Percentiles rank a stretch among this genome's conserved stretches.
phyloP scores from a whole-genome alignment of 1,140 invertebrate species.

The Galleria mellonella region DNA sequence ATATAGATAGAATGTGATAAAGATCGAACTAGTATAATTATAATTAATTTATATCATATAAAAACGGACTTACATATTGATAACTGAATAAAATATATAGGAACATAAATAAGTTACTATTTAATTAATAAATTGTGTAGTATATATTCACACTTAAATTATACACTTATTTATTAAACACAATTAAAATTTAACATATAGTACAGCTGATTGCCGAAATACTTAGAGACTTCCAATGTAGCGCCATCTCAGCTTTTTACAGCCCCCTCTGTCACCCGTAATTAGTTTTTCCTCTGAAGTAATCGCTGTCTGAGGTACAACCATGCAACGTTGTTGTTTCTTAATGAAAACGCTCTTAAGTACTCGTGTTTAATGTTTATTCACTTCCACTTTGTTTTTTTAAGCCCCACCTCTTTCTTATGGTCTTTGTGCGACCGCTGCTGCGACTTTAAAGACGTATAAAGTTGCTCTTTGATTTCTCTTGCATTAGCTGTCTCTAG shows the following conservation, averaged over 20 bases:
- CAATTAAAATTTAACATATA: conserved; percentile 19
- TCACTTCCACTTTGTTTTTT: conserved; percentile 55
- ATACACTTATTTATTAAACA: neutral
- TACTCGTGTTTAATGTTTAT: conserved; percentile 59
- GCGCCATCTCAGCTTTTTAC: conserved; percentile 25
- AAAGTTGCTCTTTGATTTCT: conserved; percentile 1
- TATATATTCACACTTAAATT: no score
- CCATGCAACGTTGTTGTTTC: conserved; percentile 56
- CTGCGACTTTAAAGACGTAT: neutral
- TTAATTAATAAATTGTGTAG: no score
- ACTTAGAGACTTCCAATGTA: conserved; percentile 25
- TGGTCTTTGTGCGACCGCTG: conserved; percentile 16
- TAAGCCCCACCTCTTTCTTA: conserved; percentile 24
- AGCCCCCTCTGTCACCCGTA: conserved; percentile 48
- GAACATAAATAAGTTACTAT: no score
- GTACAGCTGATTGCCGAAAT: conserved; percentile 33
- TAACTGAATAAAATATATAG: no score
- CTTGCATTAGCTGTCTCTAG: conserved; percentile 2
- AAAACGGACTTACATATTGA: no score
- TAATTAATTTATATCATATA: no score
- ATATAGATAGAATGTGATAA: no score
- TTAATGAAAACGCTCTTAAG: conserved; percentile 62
- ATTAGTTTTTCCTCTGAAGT: conserved; percentile 59
- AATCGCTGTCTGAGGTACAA: conserved; percentile 42
- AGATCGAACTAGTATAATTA: no score